Percentiles rank a stretch among this genome's conserved stretches.
Conservation (phyloP, 2,888 invertebrate species). For the Octodonta nipae region DNA sequence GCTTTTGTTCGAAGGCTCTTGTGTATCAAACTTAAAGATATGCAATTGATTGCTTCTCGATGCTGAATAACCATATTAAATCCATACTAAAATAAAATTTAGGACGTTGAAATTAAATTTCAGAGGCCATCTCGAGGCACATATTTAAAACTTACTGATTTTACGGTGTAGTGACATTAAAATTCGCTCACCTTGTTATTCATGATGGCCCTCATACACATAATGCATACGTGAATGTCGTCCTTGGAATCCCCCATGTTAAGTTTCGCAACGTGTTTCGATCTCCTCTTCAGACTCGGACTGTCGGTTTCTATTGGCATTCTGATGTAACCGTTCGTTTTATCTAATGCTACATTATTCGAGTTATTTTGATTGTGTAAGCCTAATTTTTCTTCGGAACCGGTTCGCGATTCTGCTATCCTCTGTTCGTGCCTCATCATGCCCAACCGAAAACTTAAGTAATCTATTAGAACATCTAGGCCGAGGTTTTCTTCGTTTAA, state of each 20-base stretch:
- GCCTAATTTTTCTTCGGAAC: constrained; percentile 64
- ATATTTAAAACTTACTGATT: too few relatives aligned
- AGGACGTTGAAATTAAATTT: too few relatives aligned
- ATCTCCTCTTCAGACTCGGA: constrained; percentile 58
- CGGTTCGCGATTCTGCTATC: constrained; percentile 59
- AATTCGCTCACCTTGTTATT: constrained; percentile 84
- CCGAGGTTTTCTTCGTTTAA: constrained; percentile 92
- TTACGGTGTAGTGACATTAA: too few relatives aligned
- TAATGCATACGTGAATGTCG: constrained; percentile 97
- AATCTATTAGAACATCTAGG: constrained; percentile 91
- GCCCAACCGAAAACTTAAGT: constrained; percentile 84
- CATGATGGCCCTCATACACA: constrained; percentile 98
- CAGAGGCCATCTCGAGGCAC: too few relatives aligned
- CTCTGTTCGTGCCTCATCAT: constrained; percentile 89
- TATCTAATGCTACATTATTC: constrained; percentile 23
- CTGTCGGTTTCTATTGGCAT: constrained; percentile 50
- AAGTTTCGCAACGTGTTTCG: constrained; percentile 72
- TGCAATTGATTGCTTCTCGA: constrained; percentile 94
- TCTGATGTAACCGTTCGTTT: constrained; percentile 28
- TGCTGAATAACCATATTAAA: constrained; percentile 99
- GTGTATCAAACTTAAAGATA: constrained; percentile 91
- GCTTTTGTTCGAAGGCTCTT: constrained; percentile 95
- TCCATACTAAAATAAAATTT: constrained; percentile 69
- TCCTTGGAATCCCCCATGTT: constrained; percentile 94
- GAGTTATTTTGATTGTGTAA: constrained; percentile 26